phyloP scores from a whole-genome alignment of 2,113 vertebrate genomes.

The Gambusia affinis region DNA sequence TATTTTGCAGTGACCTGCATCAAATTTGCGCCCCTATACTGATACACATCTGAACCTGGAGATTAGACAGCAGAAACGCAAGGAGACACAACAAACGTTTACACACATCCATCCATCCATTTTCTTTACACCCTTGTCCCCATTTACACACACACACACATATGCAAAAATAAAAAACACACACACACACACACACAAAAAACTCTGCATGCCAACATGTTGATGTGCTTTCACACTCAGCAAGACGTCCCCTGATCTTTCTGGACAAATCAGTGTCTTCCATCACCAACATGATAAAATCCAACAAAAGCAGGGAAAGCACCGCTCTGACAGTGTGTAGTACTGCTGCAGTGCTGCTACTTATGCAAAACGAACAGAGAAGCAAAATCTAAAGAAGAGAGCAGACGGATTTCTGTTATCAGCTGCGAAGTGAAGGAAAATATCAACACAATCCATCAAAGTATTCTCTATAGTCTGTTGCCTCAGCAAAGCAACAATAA shows the following conservation, averaged over 20 bases:
- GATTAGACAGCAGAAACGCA: slow-evolving; percentile 44
- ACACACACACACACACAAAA: slow-evolving; percentile 2
- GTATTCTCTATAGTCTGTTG: slow-evolving; percentile 20
- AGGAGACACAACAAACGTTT: slow-evolving; percentile 62
- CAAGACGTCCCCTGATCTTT: slow-evolving; percentile 19
- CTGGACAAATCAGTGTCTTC: slow-evolving; percentile 31
- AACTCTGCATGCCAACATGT: slow-evolving; percentile 7
- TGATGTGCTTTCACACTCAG: slow-evolving; percentile 1
- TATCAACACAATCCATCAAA: slow-evolving; percentile 29
- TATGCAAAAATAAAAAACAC: too few relatives aligned
- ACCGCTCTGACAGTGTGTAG: slow-evolving; percentile 17
- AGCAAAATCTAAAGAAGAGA: slow-evolving; percentile 39
- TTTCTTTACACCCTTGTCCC: too few relatives aligned
- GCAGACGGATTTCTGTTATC: slow-evolving; percentile 37
- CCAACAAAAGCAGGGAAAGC: slow-evolving; percentile 25
- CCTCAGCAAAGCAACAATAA: not conserved
- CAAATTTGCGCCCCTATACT: slow-evolving; percentile 36
- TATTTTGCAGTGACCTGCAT: slow-evolving; percentile 15
- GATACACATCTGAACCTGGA: slow-evolving; percentile 62
- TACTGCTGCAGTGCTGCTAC: not conserved
- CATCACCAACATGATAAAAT: slow-evolving; percentile 46
- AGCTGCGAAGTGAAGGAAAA: slow-evolving; percentile 55
- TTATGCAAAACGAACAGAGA: slow-evolving; percentile 11
- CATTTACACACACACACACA: slow-evolving; percentile 7
- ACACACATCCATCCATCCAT: not conserved